Percentiles rank a stretch among this genome's conserved stretches.
phyloP scores from a whole-genome alignment of 1,140 invertebrate genomes.

The Cotesia vestalis region DNA sequence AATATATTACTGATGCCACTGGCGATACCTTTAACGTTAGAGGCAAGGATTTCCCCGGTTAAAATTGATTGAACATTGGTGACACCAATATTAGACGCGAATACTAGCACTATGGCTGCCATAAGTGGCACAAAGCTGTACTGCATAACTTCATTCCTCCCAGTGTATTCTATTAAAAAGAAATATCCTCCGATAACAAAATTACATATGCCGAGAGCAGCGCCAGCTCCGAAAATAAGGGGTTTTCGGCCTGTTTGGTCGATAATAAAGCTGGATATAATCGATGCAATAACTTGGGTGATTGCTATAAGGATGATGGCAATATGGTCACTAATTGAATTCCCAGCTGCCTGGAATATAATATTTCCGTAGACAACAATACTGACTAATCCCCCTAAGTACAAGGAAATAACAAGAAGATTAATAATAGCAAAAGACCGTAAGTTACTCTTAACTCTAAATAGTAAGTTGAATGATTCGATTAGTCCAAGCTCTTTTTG shows the following conservation, averaged over 20 bases:
- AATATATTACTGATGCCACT: constrained; percentile 73
- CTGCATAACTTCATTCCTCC: constrained; percentile 26
- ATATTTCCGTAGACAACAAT: constrained; percentile 76
- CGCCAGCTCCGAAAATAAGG: constrained; percentile 60
- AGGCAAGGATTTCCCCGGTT: constrained; percentile 77
- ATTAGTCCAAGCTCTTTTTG: constrained; percentile 35
- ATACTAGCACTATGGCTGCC: constrained; percentile 71
- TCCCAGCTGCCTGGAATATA: constrained; percentile 74
- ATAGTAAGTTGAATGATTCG: constrained; percentile 64
- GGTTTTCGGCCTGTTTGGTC: constrained; percentile 65
- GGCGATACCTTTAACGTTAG: constrained; percentile 73
- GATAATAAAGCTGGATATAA: constrained; percentile 53
- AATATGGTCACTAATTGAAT: constrained; percentile 54
- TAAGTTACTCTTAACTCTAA: constrained; percentile 68
- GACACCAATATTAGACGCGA: constrained; percentile 74
- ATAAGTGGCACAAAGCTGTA: constrained; percentile 69
- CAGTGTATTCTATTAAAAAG: constrained; percentile 62
- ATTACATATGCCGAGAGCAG: constrained; percentile 47
- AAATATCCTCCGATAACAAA: constrained; percentile 70
- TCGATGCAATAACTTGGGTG: constrained; percentile 58
- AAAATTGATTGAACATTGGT: constrained; percentile 75
- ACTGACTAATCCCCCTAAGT: constrained; percentile 76
- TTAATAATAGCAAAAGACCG: constrained; percentile 73
- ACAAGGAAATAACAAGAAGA: constrained; percentile 74
- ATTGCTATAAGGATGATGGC: constrained; percentile 66